phyloP scores from a whole-genome alignment of 2,888 invertebrate species.

The Epirrhoe alternata region DNA sequence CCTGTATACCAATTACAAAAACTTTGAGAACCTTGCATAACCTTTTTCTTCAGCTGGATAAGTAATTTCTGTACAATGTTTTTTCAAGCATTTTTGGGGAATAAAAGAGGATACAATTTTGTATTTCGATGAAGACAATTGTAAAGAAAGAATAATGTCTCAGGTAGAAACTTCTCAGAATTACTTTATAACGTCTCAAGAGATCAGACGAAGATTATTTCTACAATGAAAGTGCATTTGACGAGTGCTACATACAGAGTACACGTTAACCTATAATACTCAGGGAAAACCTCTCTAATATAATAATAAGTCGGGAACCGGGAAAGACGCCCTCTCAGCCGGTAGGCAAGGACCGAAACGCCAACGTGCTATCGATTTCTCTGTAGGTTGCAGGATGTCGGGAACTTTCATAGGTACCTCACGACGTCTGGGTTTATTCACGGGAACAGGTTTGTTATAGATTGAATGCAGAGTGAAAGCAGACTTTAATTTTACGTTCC shows the following conservation, averaged over 20 bases:
- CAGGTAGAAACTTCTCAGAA: conserved; percentile 14
- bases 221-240: conserved; percentile 13
- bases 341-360: conserved; percentile 25
- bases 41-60: no score
- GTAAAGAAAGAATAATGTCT: background rate
- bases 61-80: no score
- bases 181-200: conserved; percentile 10
- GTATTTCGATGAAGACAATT: conserved; percentile 9
- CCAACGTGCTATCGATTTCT: conserved; percentile 34
- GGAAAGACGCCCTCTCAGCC: conserved; percentile 28
- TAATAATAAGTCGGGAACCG: conserved; percentile 24
- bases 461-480: conserved; percentile 12
- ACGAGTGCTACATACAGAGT: conserved; percentile 6
- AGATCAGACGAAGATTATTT: conserved; percentile 21
- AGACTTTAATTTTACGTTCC: conserved; percentile 1
- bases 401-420: conserved; percentile 28
- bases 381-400: conserved; percentile 32
- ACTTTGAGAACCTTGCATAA: no score
- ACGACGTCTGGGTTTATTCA: conserved; percentile 26
- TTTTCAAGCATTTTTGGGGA: background rate
- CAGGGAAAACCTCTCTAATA: conserved; percentile 24
- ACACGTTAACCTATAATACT: conserved; percentile 15
- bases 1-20: no score
- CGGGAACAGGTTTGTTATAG: conserved; percentile 14
- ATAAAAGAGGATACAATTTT: background rate